Evolutionary conservation across 2,888 invertebrate species (phyloP), one percentile per base, ranked within the genome.

Genomic region (Belgica antarctica): DNA sequence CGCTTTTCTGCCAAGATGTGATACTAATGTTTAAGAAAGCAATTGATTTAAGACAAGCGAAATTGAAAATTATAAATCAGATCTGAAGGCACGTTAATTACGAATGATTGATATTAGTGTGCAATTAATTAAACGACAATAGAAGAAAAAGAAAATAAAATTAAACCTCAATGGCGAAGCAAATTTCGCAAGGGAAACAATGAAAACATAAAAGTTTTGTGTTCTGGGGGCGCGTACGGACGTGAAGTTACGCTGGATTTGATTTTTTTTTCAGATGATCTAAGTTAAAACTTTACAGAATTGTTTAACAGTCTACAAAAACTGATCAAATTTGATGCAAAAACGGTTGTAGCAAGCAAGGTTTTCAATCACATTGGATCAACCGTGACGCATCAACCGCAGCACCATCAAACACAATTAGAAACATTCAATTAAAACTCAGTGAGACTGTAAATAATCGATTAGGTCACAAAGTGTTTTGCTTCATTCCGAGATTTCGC

Each of bases 1-100:
- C 12, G 2, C n/a, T 41, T 66, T 46, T 68, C 36, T 41, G 24
- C 47, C 41, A 66, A 57, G 52, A 68, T 68, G 68, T 68, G 68
- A 68, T 68, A 68, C 57, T 68, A 68, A 34, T 52, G 22, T 68
- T 68, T 66, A 66, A 68, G 57, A 15, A 25, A 34, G n/a, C n/a
- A n/a, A n/a, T n/a, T n/a, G n/a, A n/a, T n/a, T n/a, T n/a, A n/a
- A n/a, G n/a, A 22, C 31, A 68, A 68, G 22, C 8, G 5, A 25
- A 25, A 59, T 59, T 27, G 25, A 10, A 27, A 22, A 7, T 52
- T 5, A 22, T 46, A 12, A 46, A 46, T 46, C 15, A 46, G 17
- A 41, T 41, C 41, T 4, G 15, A 41, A 12, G 41, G 12, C 41
- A n/a, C 59, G 27, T n/a, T 27, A 7, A 27, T 8, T 52, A n/a